phyloP scores from a whole-genome alignment of 2,113 vertebrate species.

The Sciurus niger region DNA sequence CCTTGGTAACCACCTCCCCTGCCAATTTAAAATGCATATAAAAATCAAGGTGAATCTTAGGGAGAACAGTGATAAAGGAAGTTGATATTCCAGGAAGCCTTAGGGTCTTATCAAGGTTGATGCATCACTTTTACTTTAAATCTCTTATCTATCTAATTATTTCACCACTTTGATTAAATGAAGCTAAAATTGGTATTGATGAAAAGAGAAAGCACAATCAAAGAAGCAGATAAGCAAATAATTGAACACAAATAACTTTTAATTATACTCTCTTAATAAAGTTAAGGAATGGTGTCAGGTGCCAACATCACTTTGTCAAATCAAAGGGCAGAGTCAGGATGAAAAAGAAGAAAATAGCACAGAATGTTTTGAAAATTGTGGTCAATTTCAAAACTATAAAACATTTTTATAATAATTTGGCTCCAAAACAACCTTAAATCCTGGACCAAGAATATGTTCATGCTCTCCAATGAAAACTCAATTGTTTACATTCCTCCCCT shows the following conservation, averaged over 20 bases:
- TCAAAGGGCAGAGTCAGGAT: constrained; percentile 45
- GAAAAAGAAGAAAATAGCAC: constrained; percentile 34
- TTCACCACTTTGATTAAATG: constrained; percentile 79
- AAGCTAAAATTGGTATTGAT: constrained; percentile 82
- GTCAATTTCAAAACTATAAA: constrained; percentile 56
- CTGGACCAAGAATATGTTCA: not conserved
- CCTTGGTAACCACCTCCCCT: not conserved
- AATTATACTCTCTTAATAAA: constrained; percentile 81
- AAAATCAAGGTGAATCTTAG: constrained; percentile 68
- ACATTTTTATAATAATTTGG: constrained; percentile 28
- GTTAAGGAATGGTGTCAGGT: constrained; percentile 77
- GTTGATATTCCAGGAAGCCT: constrained; percentile 60
- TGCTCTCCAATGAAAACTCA: not conserved
- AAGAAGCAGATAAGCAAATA: constrained; percentile 83
- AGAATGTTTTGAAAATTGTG: constrained; percentile 39
- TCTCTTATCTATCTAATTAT: constrained; percentile 83
- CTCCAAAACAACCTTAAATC: constrained; percentile 40
- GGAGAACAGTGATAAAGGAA: constrained; percentile 53
- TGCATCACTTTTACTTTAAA: constrained; percentile 76
- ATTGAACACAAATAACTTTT: constrained; percentile 80
- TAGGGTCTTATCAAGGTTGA: constrained; percentile 73
- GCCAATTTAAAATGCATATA: constrained; percentile 46
- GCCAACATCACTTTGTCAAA: constrained; percentile 77
- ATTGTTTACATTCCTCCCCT: not conserved
- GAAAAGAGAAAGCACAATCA: constrained; percentile 82